Evolutionary conservation across 2,888 invertebrate genomes (phyloP).

Genomic region (Chloroclysta siterata): DNA sequence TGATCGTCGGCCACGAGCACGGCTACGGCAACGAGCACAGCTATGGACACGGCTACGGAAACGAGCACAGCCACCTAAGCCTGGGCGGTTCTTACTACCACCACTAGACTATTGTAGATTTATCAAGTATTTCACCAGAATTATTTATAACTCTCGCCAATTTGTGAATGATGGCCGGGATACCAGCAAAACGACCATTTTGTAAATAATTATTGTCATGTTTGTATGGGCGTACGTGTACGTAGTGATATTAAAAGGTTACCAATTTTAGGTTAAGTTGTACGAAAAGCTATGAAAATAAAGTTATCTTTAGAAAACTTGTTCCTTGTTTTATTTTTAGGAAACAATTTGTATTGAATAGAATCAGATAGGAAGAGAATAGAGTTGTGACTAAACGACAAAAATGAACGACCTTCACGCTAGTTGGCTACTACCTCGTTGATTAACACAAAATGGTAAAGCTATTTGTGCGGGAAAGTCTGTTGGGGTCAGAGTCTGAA

Average conservation of each 20-base stretch:
- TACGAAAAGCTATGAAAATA: constrained; percentile 64
- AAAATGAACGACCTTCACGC: constrained; percentile 70
- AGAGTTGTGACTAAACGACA: constrained; percentile 49
- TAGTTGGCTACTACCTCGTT: constrained; percentile 41
- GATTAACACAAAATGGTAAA: constrained; percentile 50
- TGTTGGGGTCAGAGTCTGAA: constrained; percentile 6
- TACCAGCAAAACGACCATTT: constrained; percentile 71
- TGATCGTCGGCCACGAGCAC: constrained; percentile 62
- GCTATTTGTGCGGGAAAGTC: constrained; percentile 38
- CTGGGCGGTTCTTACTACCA: constrained; percentile 65
- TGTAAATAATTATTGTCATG: constrained; percentile 72
- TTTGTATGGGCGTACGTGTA: constrained; percentile 77
- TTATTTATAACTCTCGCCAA: constrained; percentile 71
- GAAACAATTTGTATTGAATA: constrained; percentile 43
- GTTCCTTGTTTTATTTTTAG: constrained; percentile 54
- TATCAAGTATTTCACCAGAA: constrained; percentile 54
- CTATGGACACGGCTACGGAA: constrained; percentile 45
- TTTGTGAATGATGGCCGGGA: constrained; percentile 69
- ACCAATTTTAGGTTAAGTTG: constrained; percentile 79
- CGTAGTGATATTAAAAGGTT: constrained; percentile 80
- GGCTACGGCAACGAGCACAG: constrained; percentile 34
- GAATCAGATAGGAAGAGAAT: constrained; percentile 48
- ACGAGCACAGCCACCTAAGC: constrained; percentile 48
- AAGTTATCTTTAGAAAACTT: constrained; percentile 53
- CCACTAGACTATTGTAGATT: constrained; percentile 71